Percentiles rank a stretch among this genome's conserved stretches.
Evolutionary conservation across 2,113 vertebrate species (phyloP).

Genomic region (Nothoprocta pentlandii): DNA sequence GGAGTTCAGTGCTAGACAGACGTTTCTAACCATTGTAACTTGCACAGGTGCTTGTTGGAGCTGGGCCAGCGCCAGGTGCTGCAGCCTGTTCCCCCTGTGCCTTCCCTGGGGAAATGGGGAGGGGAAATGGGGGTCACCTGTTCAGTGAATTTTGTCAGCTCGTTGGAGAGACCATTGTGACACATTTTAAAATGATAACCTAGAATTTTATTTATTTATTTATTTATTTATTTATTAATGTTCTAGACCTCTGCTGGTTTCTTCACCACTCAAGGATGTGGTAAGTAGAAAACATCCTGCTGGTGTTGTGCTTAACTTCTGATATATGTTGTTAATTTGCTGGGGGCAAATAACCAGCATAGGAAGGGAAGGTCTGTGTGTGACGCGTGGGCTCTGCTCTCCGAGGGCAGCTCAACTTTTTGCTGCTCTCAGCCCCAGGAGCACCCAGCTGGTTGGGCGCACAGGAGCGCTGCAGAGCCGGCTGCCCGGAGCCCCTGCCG

Average conservation of each 20-base stretch:
- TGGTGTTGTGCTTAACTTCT: background rate
- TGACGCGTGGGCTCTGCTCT: background rate
- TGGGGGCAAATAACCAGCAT: background rate
- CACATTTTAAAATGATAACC: background rate
- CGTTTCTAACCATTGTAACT: background rate
- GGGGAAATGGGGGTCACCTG: background rate
- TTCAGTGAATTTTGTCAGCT: background rate
- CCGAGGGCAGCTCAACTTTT: background rate
- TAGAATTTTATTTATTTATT: background rate
- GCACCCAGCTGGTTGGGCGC: background rate
- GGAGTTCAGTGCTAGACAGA: background rate
- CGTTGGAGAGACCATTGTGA: fast-evolving
- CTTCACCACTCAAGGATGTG: background rate
- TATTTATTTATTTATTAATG: background rate
- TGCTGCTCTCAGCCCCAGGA: too few species aligned
- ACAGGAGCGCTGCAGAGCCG: too few species aligned
- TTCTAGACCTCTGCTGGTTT: background rate
- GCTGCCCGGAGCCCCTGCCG: too few species aligned
- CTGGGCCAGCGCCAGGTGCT: background rate
- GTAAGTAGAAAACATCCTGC: background rate
- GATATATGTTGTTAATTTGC: background rate
- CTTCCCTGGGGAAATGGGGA: background rate
- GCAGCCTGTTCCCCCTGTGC: background rate
- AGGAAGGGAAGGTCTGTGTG: background rate
- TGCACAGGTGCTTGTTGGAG: background rate